phyloP scores from a whole-genome alignment of 2,113 vertebrate genomes.

The Diadophis punctatus region DNA sequence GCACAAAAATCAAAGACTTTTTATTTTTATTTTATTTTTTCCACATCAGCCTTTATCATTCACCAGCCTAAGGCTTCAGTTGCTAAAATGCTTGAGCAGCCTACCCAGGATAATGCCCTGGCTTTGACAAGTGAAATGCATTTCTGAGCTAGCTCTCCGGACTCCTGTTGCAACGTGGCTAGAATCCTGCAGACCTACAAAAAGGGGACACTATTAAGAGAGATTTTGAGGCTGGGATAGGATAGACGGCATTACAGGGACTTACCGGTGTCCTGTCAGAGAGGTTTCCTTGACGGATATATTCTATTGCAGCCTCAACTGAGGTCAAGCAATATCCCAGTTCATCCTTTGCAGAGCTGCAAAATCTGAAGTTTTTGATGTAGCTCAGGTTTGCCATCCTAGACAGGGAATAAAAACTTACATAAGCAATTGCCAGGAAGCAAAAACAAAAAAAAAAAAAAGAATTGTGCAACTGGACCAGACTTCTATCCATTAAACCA shows the following conservation, averaged over 20 bases:
- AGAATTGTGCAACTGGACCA: background rate
- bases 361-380: slow-evolving; percentile 94
- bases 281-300: slow-evolving; percentile 88
- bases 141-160: background rate
- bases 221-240: background rate
- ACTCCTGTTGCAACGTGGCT: background rate
- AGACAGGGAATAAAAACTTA: slow-evolving; percentile 19
- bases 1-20: no score
- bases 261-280: slow-evolving; percentile 70
- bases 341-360: slow-evolving; percentile 87
- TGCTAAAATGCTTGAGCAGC: background rate
- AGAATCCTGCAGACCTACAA: background rate
- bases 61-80: background rate
- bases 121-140: background rate
- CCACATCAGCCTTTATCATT: background rate
- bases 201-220: background rate
- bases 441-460: background rate
- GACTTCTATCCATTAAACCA: background rate
- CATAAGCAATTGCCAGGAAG: background rate
- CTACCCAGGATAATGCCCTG: background rate
- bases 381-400: slow-evolving; percentile 99
- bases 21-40: background rate
- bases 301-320: slow-evolving; percentile 88
- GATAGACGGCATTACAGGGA: background rate
- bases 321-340: slow-evolving; percentile 94